Evolutionary conservation across 2,113 vertebrate species (phyloP).

Genomic region (Anguilla japonica): DNA sequence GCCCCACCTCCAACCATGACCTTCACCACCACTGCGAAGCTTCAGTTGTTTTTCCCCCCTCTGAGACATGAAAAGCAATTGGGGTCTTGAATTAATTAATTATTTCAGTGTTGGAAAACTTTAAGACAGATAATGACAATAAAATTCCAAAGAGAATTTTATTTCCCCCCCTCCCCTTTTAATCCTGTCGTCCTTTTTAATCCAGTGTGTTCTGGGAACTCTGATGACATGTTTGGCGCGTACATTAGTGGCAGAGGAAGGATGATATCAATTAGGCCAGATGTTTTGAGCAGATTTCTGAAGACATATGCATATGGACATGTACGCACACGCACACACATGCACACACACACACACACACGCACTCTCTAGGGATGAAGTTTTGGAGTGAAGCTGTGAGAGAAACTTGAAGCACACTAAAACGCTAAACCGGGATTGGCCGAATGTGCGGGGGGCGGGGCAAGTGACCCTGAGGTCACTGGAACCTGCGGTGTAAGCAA

Average conservation of each 20-base stretch:
- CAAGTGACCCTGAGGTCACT: background rate
- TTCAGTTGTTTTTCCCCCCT: background rate
- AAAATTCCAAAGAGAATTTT: background rate
- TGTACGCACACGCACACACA: background rate
- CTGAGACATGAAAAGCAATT: slow-evolving; percentile 14
- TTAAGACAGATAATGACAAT: background rate
- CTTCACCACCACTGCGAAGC: background rate
- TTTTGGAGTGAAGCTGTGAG: background rate
- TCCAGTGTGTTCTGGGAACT: background rate
- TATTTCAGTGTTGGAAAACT: background rate
- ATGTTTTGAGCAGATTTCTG: background rate
- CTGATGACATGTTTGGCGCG: background rate
- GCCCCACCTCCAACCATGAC: background rate
- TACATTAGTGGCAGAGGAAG: background rate
- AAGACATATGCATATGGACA: background rate
- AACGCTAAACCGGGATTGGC: background rate
- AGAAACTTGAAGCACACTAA: background rate
- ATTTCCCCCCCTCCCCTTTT: background rate
- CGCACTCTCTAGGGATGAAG: background rate
- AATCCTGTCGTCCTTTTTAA: background rate
- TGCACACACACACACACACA: background rate
- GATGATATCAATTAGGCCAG: background rate
- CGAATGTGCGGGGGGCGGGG: background rate
- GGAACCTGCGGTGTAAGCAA: background rate
- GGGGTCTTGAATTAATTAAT: slow-evolving; percentile 1